Percentiles rank a stretch among this genome's conserved stretches.
Evolutionary conservation across 2,888 invertebrate species (phyloP).

Genomic region (Spisula subtruncata): DNA sequence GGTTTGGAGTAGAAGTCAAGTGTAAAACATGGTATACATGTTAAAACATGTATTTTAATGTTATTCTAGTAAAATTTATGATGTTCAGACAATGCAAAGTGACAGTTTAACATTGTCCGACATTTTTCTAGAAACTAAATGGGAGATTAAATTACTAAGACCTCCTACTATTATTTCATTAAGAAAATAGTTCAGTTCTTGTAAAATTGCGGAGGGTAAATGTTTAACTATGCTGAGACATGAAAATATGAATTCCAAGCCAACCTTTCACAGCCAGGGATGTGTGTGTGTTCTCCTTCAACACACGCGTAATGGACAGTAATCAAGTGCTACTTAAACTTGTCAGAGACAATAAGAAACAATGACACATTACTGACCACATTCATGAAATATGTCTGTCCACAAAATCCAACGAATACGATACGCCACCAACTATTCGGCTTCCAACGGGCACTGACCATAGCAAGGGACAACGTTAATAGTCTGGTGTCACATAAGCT

Average conservation of each 20-base stretch:
- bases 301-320: background rate
- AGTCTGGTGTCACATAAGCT: too few species aligned
- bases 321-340: too few species aligned
- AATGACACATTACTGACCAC: too few species aligned
- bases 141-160: background rate
- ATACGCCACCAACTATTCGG: too few species aligned
- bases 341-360: too few species aligned
- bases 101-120: background rate
- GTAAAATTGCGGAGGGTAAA: background rate
- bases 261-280: background rate
- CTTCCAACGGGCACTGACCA: too few species aligned
- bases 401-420: too few species aligned
- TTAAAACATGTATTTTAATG: background rate
- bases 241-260: background rate
- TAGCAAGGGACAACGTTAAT: too few species aligned
- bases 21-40: background rate
- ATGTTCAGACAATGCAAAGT: background rate
- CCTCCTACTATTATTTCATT: background rate
- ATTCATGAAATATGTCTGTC: too few species aligned
- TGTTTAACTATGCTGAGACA: background rate
- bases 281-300: background rate
- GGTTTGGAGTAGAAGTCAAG: background rate
- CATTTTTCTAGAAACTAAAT: background rate
- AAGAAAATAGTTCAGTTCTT: background rate
- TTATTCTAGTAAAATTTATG: conserved; percentile 14